Percentiles rank a stretch among this genome's conserved stretches.
These are phyloP conservation scores for Euthynnus affinis DNA, from an alignment of 2,797 vertebrate species.

Conservation along the genomic window DNA sequence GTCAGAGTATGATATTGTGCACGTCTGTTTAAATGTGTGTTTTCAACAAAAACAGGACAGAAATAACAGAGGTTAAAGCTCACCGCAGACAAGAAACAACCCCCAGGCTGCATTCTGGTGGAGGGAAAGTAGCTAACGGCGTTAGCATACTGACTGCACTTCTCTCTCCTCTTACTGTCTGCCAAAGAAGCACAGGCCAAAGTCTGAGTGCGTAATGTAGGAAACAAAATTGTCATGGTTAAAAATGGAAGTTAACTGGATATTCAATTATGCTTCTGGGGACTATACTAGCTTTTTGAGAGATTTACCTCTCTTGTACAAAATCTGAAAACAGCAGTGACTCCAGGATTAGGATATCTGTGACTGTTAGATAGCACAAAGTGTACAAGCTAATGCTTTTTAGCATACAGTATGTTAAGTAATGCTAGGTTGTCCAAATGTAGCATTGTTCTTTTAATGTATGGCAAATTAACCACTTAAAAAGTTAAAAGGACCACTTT, in stretches of 20 bases:
- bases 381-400: not conserved
- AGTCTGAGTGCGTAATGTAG: not conserved
- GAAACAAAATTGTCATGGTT: not conserved
- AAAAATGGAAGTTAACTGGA: not conserved
- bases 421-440: not conserved
- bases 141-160: slow-evolving; percentile 12
- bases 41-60: slow-evolving; percentile 42
- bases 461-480: not conserved
- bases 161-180: not conserved
- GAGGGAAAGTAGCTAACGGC: slow-evolving; percentile 50
- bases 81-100: slow-evolving; percentile 34
- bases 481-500: not conserved
- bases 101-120: slow-evolving; percentile 53
- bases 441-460: not conserved
- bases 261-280: not conserved
- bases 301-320: not conserved
- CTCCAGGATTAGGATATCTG: not conserved
- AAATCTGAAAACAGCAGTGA: not conserved
- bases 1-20: slow-evolving; percentile 1
- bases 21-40: slow-evolving; percentile 11
- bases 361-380: not conserved
- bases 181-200: slow-evolving; percentile 10
- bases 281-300: not conserved
- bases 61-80: slow-evolving; percentile 56
- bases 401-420: not conserved